phyloP scores from a whole-genome alignment of 2,797 vertebrate genomes.

The Onychomys leucogaster region DNA sequence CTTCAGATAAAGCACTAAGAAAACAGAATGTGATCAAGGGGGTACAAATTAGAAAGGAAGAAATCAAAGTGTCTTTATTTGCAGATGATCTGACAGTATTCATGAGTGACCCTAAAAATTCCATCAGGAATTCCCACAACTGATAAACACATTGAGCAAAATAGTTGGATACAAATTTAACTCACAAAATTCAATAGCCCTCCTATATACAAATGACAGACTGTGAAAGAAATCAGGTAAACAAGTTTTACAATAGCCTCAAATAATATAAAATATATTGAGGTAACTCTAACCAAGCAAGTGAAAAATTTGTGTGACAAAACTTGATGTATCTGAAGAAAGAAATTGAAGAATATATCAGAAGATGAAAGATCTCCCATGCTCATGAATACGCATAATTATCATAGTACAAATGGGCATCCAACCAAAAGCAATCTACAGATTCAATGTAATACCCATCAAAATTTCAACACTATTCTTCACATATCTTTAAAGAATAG shows the following conservation, averaged over 20 bases:
- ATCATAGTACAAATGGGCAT: not conserved
- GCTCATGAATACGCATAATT: not conserved
- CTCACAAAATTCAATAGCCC: not conserved
- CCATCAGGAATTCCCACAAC: not conserved
- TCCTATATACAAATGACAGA: not conserved
- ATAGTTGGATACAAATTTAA: not conserved
- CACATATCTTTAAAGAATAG: not conserved
- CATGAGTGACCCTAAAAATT: not conserved
- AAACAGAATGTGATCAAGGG: not conserved
- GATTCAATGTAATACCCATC: not conserved
- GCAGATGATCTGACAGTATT: not conserved
- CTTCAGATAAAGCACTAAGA: not conserved
- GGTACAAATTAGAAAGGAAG: not conserved
- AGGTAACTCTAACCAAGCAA: not conserved
- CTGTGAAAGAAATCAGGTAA: not conserved
- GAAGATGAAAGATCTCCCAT: not conserved
- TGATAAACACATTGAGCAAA: not conserved
- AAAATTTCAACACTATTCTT: not conserved
- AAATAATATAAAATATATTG: not conserved
- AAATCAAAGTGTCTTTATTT: not conserved
- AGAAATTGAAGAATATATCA: not conserved
- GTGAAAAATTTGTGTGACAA: not conserved
- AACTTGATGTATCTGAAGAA: not conserved
- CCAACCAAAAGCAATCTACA: not conserved
- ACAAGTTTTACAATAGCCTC: not conserved